Evolutionary conservation across 2,797 vertebrate species (phyloP), one percentile per base, ranked within the genome.

Genomic region (Tolypeutes matacus): DNA sequence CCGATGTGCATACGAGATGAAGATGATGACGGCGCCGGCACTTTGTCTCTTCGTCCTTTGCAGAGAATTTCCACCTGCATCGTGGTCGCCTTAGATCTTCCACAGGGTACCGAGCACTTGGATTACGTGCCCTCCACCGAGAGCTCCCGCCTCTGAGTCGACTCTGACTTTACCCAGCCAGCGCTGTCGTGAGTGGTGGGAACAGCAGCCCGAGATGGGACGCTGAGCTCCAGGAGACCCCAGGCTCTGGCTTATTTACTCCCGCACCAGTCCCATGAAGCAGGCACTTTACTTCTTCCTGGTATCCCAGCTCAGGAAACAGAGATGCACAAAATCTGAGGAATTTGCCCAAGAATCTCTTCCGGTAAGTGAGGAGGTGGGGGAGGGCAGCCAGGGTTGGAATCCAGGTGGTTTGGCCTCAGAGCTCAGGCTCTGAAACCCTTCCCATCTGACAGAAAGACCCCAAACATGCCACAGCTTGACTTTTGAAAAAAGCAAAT

Each of bases 131-230:
- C 25, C 3, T 67, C 31, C 11, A 0, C 39, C 0, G 0, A 1
- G 56, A 34, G 34, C 4, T 5, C 29, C 56, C n/a, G 56, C 46
- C 76, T 82, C 60, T 6, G 67, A n/a, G 27, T 13, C 8, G 3
- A 49, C 1, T 0, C 42, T 0, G 13, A 46, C n/a, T 14, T 4
- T 2, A 5, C 15, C 31, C 49, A 2, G 29, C 31, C 49, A 8
- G 51, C 67, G 27, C n/a, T 0, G 5, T 3, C 12, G 0, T 9
- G 1, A 27, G 8, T 2, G 4, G 58, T 2, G 5, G 67, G 7
- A 13, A 51, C 0, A 2, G 11, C 88, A 21, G 21, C 2, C 17
- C 7, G 1, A 8, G 11, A 3, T 3, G 2, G 0, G 69, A 27
- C 1, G 20, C 1, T 1, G 42, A 39, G n/a, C 21, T 36, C 27